Percentiles rank a stretch among this genome's conserved stretches.
phyloP scores from a whole-genome alignment of 2,797 vertebrate genomes.

The Ambastaia sidthimunki region DNA sequence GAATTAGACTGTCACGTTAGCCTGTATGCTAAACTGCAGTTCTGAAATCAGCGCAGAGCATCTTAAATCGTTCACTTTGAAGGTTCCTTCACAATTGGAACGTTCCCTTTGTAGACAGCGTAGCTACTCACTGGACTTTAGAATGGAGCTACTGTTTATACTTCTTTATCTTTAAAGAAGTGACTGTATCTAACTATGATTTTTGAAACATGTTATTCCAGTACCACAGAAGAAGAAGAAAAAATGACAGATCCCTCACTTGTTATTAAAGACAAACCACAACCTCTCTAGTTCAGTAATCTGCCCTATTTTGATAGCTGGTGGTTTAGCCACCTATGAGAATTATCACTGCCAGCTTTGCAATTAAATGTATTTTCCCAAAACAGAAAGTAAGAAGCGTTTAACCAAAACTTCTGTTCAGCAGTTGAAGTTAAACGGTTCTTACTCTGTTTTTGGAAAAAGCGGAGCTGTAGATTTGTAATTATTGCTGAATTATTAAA shows the following conservation, averaged over 20 bases:
- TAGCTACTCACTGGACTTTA: too few relatives aligned
- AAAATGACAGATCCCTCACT: neutral
- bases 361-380: slow-evolving; percentile 30
- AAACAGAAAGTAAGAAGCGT: neutral
- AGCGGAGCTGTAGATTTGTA: slow-evolving; percentile 24
- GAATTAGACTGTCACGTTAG: neutral
- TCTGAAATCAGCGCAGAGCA: too few relatives aligned
- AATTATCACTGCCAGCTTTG: slow-evolving; percentile 4
- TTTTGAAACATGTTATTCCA: slow-evolving; percentile 8
- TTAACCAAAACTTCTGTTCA: neutral
- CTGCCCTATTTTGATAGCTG: slow-evolving; percentile 29
- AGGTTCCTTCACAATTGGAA: too few relatives aligned
- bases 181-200: neutral
- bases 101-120: too few relatives aligned
- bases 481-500: slow-evolving; percentile 47
- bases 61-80: too few relatives aligned
- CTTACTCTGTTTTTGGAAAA: slow-evolving; percentile 16
- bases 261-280: slow-evolving; percentile 34
- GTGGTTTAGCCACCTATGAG: slow-evolving; percentile 37
- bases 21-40: too few relatives aligned
- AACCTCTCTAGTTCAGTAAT: slow-evolving; percentile 26
- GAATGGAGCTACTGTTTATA: neutral
- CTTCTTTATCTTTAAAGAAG: neutral
- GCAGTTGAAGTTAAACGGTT: neutral
- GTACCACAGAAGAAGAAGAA: neutral